A percentile compares a stretch with the other conserved stretches of the same genome.
These are phyloP conservation scores for Prietella phreatophila DNA, from an alignment of 2,113 vertebrate species.

Conservation along the genomic window DNA sequence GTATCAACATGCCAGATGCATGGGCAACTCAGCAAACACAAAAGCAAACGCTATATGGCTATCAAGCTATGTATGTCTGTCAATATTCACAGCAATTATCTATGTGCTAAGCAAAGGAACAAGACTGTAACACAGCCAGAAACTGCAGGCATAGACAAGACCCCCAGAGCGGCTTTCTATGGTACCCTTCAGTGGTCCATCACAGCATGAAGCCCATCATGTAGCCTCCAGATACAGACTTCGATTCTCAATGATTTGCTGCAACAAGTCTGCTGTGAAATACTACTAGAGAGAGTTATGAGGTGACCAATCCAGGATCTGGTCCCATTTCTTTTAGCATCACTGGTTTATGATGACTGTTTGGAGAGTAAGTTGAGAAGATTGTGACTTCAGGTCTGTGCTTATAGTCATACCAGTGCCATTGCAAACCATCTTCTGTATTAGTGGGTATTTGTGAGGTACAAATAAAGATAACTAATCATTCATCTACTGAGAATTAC, in stretches of 20 bases:
- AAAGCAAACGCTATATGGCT: not conserved
- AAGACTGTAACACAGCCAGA: not conserved
- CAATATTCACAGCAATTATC: slow-evolving; percentile 1
- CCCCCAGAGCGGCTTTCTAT: not conserved
- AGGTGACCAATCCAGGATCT: not conserved
- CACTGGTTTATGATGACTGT: slow-evolving; percentile 4
- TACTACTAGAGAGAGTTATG: not conserved
- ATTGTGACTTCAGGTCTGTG: not conserved
- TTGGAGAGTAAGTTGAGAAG: not conserved
- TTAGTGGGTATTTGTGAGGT: not conserved
- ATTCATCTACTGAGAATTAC: not conserved
- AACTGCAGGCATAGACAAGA: slow-evolving; percentile 22
- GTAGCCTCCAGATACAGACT: slow-evolving; percentile 3
- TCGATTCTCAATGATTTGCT: not conserved
- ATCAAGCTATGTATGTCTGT: not conserved
- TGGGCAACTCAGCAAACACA: not conserved
- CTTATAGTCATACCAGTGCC: not conserved
- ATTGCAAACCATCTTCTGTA: not conserved
- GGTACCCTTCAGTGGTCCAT: slow-evolving; percentile 10
- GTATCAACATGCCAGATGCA: not conserved
- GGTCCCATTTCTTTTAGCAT: not conserved
- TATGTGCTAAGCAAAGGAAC: slow-evolving; percentile 2
- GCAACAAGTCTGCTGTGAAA: slow-evolving; percentile 3
- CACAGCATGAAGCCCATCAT: slow-evolving; percentile 12
- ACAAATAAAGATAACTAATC: not conserved